Evolutionary conservation across 1,140 invertebrate genomes (phyloP), one percentile per base, ranked within the genome.

Genomic region (Magallana gigas): DNA sequence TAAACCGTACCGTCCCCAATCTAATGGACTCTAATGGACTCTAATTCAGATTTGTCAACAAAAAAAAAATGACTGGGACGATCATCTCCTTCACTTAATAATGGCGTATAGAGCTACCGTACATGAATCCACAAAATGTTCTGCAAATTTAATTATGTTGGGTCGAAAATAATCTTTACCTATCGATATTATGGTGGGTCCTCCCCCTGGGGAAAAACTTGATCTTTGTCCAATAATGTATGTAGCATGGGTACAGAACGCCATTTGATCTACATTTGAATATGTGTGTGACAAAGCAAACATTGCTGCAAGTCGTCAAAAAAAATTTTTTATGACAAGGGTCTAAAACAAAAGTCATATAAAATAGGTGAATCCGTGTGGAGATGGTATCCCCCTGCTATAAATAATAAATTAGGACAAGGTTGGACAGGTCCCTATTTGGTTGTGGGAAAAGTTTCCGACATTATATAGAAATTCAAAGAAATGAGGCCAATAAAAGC

Each of bases 341-440:
- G 81, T 11, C 8, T 64, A 8, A 87, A 82, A 71, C 64, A 68
- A 5, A 58, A 57, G 7, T 9, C 56, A 58, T 59, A 85, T 88
- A 29, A 85, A 48, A 64, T 62, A n/a, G 87, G 88, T 8, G 12
- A 23, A 16, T 91, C 36, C 60, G 87, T 89, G 9, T 91, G 90
- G 88, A 68, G 88, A 57, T 91, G 87, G 85, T 91, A 91, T 82
- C 88, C 88, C 56, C 90, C 90, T 18, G 57, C 12, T 3, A 86
- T 87, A 48, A 60, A 76, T 68, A 18, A 18, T 36, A 88, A 91
- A 83, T 68, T 88, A 85, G 85, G 85, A n/a, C 56, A 87, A 8
- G 81, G 87, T 2, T 91, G 88, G 88, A 87, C 56, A 68, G 87
- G 88, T n/a, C 90, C 90, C 4, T 89, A 85, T 71, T 56, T 85